These are phyloP conservation scores for Phycodurus eques DNA, from an alignment of 2,113 vertebrate species.

Conservation along the genomic window DNA sequence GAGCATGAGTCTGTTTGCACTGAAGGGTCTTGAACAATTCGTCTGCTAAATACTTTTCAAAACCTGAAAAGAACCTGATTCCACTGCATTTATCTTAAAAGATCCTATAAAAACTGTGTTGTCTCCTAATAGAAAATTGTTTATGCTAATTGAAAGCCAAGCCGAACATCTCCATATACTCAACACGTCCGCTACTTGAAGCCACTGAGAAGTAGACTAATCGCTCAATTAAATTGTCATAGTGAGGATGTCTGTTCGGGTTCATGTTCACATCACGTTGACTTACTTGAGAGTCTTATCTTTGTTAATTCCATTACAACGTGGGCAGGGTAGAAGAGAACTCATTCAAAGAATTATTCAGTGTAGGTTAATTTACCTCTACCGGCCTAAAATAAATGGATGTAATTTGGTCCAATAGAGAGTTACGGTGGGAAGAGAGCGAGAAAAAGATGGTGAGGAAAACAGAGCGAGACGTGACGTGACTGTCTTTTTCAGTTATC, in stretches of 20 bases:
- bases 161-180: slow-evolving; percentile 78
- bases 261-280: slow-evolving; percentile 84
- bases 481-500: slow-evolving; percentile 19
- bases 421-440: slow-evolving; percentile 28
- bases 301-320: slow-evolving; percentile 74
- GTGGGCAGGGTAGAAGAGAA: slow-evolving; percentile 72
- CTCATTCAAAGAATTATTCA: slow-evolving; percentile 80
- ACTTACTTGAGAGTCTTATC: slow-evolving; percentile 66
- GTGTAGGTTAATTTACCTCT: slow-evolving; percentile 85
- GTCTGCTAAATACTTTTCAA: neutral
- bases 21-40: neutral
- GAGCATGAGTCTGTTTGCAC: neutral
- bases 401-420: slow-evolving; percentile 84
- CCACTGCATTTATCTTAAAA: neutral
- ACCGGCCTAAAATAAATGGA: slow-evolving; percentile 82
- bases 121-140: slow-evolving; percentile 11
- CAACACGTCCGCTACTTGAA: slow-evolving; percentile 70
- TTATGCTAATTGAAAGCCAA: slow-evolving; percentile 5
- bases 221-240: slow-evolving; percentile 87
- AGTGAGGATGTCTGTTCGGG: slow-evolving; percentile 60
- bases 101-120: neutral
- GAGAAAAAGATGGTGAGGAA: slow-evolving; percentile 1
- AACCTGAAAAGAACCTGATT: neutral
- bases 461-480: slow-evolving; percentile 22
- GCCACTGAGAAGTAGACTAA: slow-evolving; percentile 87